These are phyloP conservation scores for Pristionchus maxplancki DNA, from an alignment of 2,888 invertebrate species.

Conservation along the genomic window DNA sequence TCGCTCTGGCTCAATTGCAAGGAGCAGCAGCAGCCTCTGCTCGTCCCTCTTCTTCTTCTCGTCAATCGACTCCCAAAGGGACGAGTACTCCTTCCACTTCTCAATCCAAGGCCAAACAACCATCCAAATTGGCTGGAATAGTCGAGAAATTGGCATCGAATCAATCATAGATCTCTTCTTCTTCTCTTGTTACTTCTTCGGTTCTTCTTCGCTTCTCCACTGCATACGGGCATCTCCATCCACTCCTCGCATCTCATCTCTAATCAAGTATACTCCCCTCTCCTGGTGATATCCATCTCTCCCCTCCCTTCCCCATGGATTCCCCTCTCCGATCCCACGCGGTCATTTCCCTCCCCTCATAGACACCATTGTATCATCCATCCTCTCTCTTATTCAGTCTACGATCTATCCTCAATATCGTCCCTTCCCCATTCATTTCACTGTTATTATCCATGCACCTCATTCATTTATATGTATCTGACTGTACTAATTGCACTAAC, in stretches of 20 bases:
- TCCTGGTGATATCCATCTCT: slow-evolving; percentile 17
- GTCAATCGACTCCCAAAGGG: slow-evolving; percentile 30
- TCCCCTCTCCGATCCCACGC: not conserved
- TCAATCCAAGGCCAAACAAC: not conserved
- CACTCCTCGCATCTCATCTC: slow-evolving; percentile 48
- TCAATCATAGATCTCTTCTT: slow-evolving; percentile 31
- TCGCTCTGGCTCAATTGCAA: slow-evolving; percentile 1
- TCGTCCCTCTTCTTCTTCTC: not conserved
- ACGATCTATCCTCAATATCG: not conserved
- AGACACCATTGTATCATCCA: slow-evolving; percentile 38
- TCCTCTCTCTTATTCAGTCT: no score
- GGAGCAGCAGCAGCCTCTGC: slow-evolving; percentile 3
- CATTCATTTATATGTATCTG: slow-evolving; percentile 37
- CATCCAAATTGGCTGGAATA: slow-evolving; percentile 43
- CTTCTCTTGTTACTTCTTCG: not conserved
- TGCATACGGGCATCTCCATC: slow-evolving; percentile 41
- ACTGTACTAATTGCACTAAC: slow-evolving; percentile 17
- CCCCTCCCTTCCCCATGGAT: not conserved
- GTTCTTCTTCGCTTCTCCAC: not conserved
- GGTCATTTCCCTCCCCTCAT: slow-evolving; percentile 8
- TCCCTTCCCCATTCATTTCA: slow-evolving; percentile 12
- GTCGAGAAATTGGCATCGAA: slow-evolving; percentile 50
- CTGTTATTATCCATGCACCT: not conserved
- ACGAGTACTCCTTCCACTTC: slow-evolving; percentile 1
- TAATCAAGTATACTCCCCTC: slow-evolving; percentile 45